These are phyloP conservation scores for Trachelus iudaicus DNA, from an alignment of 2,888 invertebrate species.

Conservation along the genomic window DNA sequence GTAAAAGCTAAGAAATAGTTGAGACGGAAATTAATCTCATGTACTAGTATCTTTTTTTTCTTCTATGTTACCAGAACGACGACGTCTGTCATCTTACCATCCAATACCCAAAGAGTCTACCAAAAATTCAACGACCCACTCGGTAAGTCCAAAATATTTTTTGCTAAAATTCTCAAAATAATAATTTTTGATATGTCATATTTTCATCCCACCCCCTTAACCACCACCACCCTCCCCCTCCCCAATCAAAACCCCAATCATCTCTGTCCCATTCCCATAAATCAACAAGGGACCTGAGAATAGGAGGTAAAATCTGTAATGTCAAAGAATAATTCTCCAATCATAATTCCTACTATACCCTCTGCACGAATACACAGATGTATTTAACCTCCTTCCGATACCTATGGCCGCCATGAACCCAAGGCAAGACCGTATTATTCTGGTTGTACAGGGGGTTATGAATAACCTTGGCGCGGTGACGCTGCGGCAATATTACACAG, in stretches of 20 bases:
- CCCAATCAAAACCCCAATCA: no score
- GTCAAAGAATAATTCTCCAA: not conserved
- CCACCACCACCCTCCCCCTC: no score
- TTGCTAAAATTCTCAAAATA: no score
- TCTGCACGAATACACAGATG: not conserved
- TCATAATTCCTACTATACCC: not conserved
- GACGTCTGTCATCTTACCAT: not conserved
- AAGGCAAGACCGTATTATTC: conserved; percentile 6
- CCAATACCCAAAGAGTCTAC: not conserved
- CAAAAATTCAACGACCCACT: not conserved
- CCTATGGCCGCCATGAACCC: not conserved
- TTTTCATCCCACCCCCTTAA: no score
- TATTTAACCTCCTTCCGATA: not conserved
- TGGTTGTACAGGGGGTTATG: conserved; percentile 34
- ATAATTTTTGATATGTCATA: no score
- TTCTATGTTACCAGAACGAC: not conserved
- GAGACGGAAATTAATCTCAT: not conserved
- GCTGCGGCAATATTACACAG: conserved; percentile 18
- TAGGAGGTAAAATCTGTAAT: no score
- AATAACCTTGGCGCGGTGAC: conserved; percentile 29
- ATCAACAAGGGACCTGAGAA: no score
- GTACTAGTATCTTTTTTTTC: not conserved
- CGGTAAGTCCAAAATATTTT: no score
- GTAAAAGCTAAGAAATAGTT: not conserved
- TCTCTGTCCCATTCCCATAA: no score